Percentiles rank a stretch among this genome's conserved stretches.
Evolutionary conservation across 2,888 invertebrate genomes (phyloP).

Genomic region (Platycnemis pennipes): DNA sequence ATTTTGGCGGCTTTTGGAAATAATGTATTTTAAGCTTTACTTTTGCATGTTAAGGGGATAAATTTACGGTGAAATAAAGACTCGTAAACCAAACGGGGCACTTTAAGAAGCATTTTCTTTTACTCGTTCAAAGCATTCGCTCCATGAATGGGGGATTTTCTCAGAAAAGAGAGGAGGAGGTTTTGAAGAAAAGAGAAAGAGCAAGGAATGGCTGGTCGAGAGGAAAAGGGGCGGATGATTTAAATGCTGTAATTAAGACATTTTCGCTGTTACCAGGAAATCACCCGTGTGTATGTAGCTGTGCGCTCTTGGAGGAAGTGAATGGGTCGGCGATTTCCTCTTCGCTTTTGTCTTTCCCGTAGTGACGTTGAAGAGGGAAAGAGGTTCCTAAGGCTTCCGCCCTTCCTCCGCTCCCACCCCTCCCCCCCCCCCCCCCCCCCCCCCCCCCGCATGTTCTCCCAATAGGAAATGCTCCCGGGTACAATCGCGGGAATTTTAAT

Average conservation of each 20-base stretch:
- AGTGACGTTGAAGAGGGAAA: not conserved
- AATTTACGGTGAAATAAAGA: not conserved
- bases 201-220: not conserved
- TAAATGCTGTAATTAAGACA: slow-evolving; percentile 11
- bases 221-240: not conserved
- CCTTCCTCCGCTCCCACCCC: not conserved
- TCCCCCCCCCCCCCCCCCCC: not conserved
- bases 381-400: not conserved
- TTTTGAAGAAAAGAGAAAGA: not conserved
- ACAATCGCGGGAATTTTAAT: not conserved
- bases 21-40: no score
- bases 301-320: not conserved
- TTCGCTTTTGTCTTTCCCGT: no score
- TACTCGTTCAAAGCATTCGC: not conserved
- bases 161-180: not conserved
- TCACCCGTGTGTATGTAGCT: not conserved
- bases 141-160: not conserved
- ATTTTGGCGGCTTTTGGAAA: no score
- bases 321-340: not conserved
- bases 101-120: not conserved
- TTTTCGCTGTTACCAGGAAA: not conserved
- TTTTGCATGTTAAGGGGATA: not conserved
- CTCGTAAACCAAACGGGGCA: not conserved
- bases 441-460: not conserved
- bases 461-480: slow-evolving; percentile 9